Percentiles rank a stretch among this genome's conserved stretches.
phyloP scores from a whole-genome alignment of 2,113 vertebrate genomes.

The Eclectus roratus region DNA sequence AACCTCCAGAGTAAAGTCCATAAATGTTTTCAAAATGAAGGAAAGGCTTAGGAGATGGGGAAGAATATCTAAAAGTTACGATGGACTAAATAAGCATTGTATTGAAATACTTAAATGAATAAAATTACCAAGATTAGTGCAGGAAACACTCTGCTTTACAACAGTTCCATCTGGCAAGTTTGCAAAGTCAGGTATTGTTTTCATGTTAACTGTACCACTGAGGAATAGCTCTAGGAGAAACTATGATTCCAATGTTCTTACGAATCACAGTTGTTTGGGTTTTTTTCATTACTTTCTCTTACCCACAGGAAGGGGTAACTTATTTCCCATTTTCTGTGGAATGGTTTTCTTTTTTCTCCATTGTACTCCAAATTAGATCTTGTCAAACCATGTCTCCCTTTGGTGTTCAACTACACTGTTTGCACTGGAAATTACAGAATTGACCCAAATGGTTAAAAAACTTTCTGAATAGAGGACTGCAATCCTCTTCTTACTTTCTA shows the following conservation, averaged over 20 bases:
- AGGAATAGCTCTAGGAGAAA: background rate
- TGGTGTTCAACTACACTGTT: background rate
- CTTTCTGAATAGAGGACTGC: background rate
- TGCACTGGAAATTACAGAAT: background rate
- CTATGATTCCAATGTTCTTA: background rate
- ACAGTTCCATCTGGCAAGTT: background rate
- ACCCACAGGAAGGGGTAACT: background rate
- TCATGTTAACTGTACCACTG: background rate
- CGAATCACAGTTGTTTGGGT: accelerated
- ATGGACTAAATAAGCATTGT: background rate
- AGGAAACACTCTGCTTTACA: background rate
- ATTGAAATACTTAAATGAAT: background rate
- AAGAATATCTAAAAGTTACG: background rate
- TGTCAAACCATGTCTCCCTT: background rate
- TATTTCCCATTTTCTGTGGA: background rate
- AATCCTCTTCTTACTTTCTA: background rate
- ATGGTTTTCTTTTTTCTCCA: background rate
- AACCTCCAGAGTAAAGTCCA: background rate
- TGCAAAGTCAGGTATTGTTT: background rate
- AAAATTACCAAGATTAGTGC: background rate
- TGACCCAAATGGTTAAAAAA: background rate
- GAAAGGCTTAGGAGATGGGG: background rate
- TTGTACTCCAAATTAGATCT: background rate
- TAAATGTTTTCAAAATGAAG: background rate
- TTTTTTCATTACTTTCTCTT: background rate